Conservation (phyloP, 2,797 vertebrate genomes). For the Strix occidentalis region DNA sequence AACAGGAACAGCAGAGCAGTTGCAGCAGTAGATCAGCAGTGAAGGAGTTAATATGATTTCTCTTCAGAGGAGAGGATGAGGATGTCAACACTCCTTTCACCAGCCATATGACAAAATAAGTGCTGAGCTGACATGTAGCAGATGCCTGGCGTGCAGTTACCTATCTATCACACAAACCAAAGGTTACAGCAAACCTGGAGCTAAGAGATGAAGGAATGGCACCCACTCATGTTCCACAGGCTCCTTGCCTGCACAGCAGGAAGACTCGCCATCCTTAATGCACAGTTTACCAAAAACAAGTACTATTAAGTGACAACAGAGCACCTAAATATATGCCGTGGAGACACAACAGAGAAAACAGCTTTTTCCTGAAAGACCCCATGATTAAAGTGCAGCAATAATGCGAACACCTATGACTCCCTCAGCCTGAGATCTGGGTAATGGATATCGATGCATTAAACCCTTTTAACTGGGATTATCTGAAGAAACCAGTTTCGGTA, state of each 20-base stretch:
- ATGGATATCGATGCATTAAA: rapidly evolving
- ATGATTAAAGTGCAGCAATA: rapidly evolving
- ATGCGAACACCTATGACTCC: neutral
- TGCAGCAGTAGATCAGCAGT: neutral
- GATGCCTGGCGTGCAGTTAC: neutral
- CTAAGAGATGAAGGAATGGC: neutral
- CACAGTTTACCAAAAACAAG: neutral
- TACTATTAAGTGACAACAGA: neutral
- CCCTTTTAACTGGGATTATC: neutral
- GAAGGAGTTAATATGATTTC: neutral
- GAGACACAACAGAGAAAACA: neutral
- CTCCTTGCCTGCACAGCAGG: neutral
- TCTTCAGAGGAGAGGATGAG: neutral
- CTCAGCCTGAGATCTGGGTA: neutral
- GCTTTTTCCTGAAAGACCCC: neutral
- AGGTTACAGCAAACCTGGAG: neutral
- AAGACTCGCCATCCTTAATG: neutral
- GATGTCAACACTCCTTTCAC: neutral
- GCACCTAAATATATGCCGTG: rapidly evolving
- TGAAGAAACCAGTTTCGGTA: neutral
- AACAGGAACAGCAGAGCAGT: neutral
- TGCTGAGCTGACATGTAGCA: neutral
- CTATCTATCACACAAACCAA: neutral
- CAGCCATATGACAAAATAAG: neutral
- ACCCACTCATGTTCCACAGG: neutral